phyloP scores from a whole-genome alignment of 2,113 vertebrate genomes.

The Phalacrocorax brasilianus region DNA sequence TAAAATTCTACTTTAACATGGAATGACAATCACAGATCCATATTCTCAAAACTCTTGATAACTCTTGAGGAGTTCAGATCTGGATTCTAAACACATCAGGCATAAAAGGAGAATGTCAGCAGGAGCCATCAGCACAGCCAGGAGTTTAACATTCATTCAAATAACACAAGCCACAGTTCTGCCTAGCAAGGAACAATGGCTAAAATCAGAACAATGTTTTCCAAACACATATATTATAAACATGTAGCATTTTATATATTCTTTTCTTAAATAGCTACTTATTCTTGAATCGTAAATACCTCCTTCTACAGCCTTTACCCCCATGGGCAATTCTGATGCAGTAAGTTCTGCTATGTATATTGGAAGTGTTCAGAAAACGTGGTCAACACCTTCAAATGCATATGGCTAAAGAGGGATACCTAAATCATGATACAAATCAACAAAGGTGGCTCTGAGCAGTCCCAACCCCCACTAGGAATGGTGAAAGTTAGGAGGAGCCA shows the following conservation, averaged over 20 bases:
- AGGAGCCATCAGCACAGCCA: neutral
- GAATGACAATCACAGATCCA: neutral
- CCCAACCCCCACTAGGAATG: rapidly evolving
- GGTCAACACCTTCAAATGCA: neutral
- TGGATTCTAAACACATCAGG: neutral
- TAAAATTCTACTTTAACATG: neutral
- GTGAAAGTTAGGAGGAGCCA: neutral
- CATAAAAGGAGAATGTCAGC: neutral
- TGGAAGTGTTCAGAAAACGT: neutral
- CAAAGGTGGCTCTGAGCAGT: neutral
- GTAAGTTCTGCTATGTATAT: neutral
- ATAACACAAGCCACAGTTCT: neutral
- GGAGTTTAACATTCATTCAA: neutral
- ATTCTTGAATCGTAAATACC: neutral
- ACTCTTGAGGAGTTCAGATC: neutral
- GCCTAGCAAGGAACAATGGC: neutral
- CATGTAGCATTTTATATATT: neutral
- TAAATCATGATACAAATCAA: neutral
- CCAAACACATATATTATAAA: neutral
- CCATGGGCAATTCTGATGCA: neutral
- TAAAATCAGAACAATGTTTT: neutral
- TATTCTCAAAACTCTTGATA: neutral
- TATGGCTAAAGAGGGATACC: neutral
- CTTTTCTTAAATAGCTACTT: neutral
- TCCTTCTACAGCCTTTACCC: neutral